phyloP scores from a whole-genome alignment of 1,140 invertebrate species.

The Neodiprion virginianus region DNA sequence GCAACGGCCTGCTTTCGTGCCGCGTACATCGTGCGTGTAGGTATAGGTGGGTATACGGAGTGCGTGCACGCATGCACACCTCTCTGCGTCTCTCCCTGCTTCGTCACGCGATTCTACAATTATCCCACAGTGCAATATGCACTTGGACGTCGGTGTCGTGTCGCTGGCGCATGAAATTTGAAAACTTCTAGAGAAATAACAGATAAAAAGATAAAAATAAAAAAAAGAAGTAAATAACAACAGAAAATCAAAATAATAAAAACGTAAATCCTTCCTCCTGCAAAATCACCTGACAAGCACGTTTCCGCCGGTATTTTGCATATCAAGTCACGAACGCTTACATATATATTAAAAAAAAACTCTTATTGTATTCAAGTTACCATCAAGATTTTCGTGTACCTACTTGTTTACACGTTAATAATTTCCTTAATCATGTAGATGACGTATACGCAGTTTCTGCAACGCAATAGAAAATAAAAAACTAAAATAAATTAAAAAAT shows the following conservation, averaged over 20 bases:
- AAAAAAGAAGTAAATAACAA: neutral
- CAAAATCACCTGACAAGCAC: neutral
- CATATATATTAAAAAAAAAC: too few relatives aligned
- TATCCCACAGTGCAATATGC: constrained; percentile 7
- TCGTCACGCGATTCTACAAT: constrained; percentile 3
- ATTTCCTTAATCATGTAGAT: too few relatives aligned
- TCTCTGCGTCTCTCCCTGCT: neutral
- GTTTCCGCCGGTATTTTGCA: neutral
- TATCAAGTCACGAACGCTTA: neutral
- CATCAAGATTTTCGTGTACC: too few relatives aligned
- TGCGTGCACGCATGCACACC: neutral
- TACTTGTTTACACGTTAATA: too few relatives aligned
- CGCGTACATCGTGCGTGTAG: too few relatives aligned
- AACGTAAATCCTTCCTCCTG: neutral
- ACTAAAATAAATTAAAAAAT: too few relatives aligned
- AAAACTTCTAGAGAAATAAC: neutral
- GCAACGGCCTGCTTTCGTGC: neutral
- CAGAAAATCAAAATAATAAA: neutral
- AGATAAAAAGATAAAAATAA: neutral
- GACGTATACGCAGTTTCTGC: too few relatives aligned
- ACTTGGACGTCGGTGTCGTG: constrained; percentile 1
- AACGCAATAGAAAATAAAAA: too few relatives aligned
- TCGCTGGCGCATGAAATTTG: neutral
- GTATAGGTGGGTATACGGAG: too few relatives aligned
- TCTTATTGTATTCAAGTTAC: too few relatives aligned